Evolutionary conservation across 2,113 vertebrate species (phyloP).

Genomic region (Embiotoca jacksoni): DNA sequence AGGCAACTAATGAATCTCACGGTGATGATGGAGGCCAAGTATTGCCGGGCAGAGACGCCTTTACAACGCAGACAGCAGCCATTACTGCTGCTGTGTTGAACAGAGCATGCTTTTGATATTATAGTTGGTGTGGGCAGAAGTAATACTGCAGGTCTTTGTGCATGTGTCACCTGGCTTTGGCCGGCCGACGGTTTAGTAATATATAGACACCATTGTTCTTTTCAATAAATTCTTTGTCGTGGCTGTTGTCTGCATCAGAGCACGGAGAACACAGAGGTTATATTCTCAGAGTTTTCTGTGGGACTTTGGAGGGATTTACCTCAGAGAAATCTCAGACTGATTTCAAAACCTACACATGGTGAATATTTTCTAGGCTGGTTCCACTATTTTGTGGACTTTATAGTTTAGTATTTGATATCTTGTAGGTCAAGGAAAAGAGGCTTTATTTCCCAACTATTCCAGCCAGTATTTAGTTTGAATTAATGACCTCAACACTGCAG

Average conservation of each 20-base stretch:
- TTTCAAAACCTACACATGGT: not conserved
- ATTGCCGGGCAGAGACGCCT: constrained; percentile 19
- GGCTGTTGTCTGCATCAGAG: not conserved
- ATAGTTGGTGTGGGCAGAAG: constrained; percentile 7
- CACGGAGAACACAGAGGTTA: not conserved
- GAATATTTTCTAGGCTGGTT: not conserved
- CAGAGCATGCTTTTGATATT: constrained; percentile 13
- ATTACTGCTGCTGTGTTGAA: constrained; percentile 15
- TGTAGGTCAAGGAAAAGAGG: too few species aligned
- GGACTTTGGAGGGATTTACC: not conserved
- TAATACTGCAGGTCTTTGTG: constrained; percentile 35
- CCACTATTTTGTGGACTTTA: not conserved
- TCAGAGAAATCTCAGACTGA: not conserved
- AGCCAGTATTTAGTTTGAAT: too few species aligned
- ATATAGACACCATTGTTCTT: not conserved
- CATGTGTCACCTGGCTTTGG: constrained; percentile 39
- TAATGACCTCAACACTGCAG: too few species aligned
- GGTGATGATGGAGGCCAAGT: constrained; percentile 54
- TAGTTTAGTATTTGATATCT: not conserved
- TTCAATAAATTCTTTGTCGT: not conserved
- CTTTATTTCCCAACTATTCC: too few species aligned
- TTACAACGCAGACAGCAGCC: constrained; percentile 22
- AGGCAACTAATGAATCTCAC: constrained; percentile 74
- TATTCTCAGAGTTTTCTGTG: not conserved
- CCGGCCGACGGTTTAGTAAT: not conserved